phyloP scores from a whole-genome alignment of 1,140 invertebrate species.

The Aleiodes sp. region DNA sequence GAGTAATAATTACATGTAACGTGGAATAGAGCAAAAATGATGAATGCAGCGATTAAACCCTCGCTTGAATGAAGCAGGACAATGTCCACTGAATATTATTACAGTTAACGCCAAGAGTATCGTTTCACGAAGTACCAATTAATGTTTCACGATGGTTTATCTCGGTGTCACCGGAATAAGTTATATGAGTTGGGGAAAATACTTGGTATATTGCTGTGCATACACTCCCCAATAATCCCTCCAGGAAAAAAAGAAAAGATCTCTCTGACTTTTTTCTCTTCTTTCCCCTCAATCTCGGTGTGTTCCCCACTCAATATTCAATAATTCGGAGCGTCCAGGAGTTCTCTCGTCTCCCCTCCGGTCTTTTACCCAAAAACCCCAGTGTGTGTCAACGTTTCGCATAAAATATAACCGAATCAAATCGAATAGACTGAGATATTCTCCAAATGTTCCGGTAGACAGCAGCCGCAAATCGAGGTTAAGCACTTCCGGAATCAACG shows the following conservation, averaged over 20 bases:
- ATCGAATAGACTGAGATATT: conserved; percentile 47
- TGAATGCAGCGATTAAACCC: conserved; percentile 20
- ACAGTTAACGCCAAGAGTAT: conserved; percentile 18
- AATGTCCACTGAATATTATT: conserved; percentile 28
- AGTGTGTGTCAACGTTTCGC: conserved; percentile 21
- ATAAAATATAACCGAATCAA: conserved; percentile 54
- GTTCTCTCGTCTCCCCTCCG: conserved; percentile 15
- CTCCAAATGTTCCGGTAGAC: conserved; percentile 39
- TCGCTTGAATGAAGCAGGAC: conserved; percentile 16
- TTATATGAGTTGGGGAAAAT: conserved; percentile 25
- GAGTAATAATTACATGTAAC: conserved; percentile 13
- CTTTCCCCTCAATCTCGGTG: background rate
- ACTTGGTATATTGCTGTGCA: background rate
- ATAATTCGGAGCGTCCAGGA: conserved; percentile 44
- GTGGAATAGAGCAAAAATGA: conserved; percentile 13
- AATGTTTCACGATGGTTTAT: conserved; percentile 29
- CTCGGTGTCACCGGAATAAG: conserved; percentile 20
- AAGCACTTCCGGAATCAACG: conserved; percentile 50
- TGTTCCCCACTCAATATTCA: conserved; percentile 50
- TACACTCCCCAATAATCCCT: conserved; percentile 3
- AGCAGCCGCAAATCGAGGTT: conserved; percentile 50
- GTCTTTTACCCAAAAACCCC: conserved; percentile 15
- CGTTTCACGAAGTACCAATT: conserved; percentile 26
- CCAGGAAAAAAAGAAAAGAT: background rate
- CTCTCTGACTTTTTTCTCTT: background rate